Evolutionary conservation across 2,888 invertebrate species (phyloP).

Genomic region (Anodontia alba): DNA sequence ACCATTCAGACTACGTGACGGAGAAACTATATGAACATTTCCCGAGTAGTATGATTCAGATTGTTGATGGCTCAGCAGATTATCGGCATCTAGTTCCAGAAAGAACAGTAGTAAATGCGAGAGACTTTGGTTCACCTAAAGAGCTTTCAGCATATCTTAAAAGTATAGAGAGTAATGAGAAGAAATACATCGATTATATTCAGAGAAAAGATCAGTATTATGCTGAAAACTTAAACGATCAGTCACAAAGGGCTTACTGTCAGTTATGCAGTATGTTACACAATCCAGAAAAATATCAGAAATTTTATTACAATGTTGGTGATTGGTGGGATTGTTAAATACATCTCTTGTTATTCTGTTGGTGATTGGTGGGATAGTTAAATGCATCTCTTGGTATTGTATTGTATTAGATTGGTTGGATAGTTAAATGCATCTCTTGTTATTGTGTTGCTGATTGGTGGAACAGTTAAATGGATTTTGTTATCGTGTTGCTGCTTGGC

Average conservation of each 20-base stretch:
- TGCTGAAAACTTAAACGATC: neutral
- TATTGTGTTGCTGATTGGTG: no score
- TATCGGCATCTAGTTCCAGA: neutral
- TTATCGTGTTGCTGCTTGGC: no score
- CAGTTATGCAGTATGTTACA: conserved; percentile 27
- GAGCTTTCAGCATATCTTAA: neutral
- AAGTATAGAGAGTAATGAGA: neutral
- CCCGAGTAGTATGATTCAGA: neutral
- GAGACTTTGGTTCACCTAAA: neutral
- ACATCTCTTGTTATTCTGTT: no score
- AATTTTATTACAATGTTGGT: conserved; percentile 26
- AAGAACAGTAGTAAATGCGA: neutral
- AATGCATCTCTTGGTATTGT: no score
- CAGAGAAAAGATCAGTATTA: neutral
- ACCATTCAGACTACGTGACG: conserved; percentile 62
- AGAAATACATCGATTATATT: neutral
- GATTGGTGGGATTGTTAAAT: conserved; percentile 20
- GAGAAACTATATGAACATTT: neutral
- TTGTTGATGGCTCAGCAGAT: neutral
- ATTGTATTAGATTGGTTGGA: no score
- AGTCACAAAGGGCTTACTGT: conserved; percentile 33
- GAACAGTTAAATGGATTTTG: no score
- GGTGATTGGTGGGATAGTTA: no score
- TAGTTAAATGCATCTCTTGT: no score
- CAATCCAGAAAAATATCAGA: conserved; percentile 8